phyloP scores from a whole-genome alignment of 23 tunicate species.

The Clavelina lepadiformis region DNA sequence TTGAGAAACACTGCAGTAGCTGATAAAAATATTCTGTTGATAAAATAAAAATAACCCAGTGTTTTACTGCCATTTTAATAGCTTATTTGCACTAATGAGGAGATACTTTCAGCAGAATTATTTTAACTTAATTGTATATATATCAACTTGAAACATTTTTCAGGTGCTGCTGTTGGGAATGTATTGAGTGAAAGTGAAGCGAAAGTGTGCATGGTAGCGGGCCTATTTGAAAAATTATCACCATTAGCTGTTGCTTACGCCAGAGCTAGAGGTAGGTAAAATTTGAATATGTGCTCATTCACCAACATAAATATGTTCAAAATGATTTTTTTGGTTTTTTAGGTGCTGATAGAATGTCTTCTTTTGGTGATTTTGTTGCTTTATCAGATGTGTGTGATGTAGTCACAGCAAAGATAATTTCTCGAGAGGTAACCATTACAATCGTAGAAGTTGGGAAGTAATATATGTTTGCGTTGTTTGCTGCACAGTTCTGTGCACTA shows the following conservation, averaged over 20 bases:
- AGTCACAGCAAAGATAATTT: constrained; percentile 69
- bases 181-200: constrained; percentile 43
- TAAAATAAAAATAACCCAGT: too few species aligned
- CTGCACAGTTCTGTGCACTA: too few species aligned
- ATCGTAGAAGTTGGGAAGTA: too few species aligned
- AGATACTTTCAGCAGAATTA: too few species aligned
- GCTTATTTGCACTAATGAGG: too few species aligned
- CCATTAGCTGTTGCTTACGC: constrained; percentile 85
- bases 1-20: too few species aligned
- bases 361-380: constrained; percentile 93
- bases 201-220: constrained; percentile 78
- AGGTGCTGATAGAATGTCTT: constrained; percentile 96
- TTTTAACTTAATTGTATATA: too few species aligned
- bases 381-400: constrained; percentile 72
- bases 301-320: too few species aligned
- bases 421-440: constrained; percentile 68
- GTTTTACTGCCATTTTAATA: too few species aligned
- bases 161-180: constrained; percentile 81
- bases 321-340: background rate
- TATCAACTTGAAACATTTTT: too few species aligned
- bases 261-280: constrained; percentile 65
- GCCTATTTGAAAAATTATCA: constrained; percentile 41
- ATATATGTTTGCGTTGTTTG: background rate
- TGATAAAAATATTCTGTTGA: too few species aligned
- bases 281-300: background rate